Evolutionary conservation across 2,888 invertebrate genomes (phyloP).

Genomic region (Urechis unicinctus): DNA sequence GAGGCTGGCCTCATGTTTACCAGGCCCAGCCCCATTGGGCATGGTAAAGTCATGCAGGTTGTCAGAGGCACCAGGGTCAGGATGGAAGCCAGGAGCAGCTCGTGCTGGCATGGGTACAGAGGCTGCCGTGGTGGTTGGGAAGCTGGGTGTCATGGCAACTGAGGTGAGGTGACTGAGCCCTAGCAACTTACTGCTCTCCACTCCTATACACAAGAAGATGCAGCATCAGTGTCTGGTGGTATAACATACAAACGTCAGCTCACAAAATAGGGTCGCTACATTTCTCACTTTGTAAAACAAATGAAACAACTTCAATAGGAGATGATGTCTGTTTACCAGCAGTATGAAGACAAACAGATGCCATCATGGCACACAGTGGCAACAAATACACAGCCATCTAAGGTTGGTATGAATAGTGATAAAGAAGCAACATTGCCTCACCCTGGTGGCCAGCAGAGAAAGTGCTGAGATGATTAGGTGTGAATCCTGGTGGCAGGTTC

Average conservation of each 20-base stretch:
- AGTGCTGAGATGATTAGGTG: conserved; percentile 5
- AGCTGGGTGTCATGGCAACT: not conserved
- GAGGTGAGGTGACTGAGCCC: conserved; percentile 10
- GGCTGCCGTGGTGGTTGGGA: not conserved
- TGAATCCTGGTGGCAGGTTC: conserved; percentile 16
- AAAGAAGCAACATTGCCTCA: too few relatives aligned
- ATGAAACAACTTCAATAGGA: too few relatives aligned
- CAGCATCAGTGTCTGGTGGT: not conserved
- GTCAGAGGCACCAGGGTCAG: not conserved
- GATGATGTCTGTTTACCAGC: too few relatives aligned
- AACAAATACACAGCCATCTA: too few relatives aligned
- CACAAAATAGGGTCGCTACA: too few relatives aligned
- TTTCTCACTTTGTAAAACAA: too few relatives aligned
- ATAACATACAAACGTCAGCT: not conserved
- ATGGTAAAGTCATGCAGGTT: not conserved
- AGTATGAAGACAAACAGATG: too few relatives aligned
- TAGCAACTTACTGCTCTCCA: conserved; percentile 13
- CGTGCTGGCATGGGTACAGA: not conserved
- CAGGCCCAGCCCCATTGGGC: not conserved
- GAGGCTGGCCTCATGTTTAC: conserved; percentile 2
- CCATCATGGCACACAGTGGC: too few relatives aligned
- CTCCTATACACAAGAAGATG: not conserved
- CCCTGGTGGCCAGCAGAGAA: too few relatives aligned
- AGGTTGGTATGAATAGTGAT: too few relatives aligned
- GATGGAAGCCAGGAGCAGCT: not conserved